A percentile compares a stretch with the other conserved stretches of the same genome.
Evolutionary conservation across 2,113 vertebrate species (phyloP).

Genomic region (Urocynchramus pylzowi): DNA sequence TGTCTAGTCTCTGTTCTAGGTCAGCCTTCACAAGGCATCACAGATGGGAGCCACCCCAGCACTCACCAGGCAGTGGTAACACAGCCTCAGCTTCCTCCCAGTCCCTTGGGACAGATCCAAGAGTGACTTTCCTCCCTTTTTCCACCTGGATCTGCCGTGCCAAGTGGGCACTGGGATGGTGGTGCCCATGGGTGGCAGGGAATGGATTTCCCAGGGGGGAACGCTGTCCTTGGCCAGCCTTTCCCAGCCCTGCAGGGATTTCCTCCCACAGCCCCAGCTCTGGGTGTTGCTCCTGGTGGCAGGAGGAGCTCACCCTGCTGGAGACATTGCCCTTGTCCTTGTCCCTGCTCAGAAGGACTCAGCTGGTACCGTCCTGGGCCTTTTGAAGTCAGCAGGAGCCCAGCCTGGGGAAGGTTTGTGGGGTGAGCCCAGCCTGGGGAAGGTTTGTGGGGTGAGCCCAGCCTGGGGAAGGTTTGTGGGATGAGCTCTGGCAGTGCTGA

Average conservation of each 20-base stretch:
- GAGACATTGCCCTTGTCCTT: not conserved
- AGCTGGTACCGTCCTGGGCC: not conserved
- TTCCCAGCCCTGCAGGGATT: not conserved
- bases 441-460: no score
- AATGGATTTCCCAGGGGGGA: not conserved
- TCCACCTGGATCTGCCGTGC: rapidly evolving
- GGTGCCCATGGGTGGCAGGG: not conserved
- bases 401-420: not conserved
- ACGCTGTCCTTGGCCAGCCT: not conserved
- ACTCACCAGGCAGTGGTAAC: not conserved
- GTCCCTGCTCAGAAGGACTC: not conserved
- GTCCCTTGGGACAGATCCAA: not conserved
- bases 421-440: not conserved
- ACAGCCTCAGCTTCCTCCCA: not conserved
- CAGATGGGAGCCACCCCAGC: not conserved
- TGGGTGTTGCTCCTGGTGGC: rapidly evolving
- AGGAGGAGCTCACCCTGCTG: not conserved
- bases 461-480: not conserved
- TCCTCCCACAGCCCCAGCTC: not conserved
- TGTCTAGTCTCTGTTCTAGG: not conserved
- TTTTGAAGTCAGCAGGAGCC: not conserved
- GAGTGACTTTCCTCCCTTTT: not conserved
- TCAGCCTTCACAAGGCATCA: not conserved
- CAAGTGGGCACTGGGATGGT: rapidly evolving
- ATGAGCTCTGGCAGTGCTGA: not conserved